Conservation (phyloP, 2,113 vertebrate genomes). For the Gavialis gangeticus region DNA sequence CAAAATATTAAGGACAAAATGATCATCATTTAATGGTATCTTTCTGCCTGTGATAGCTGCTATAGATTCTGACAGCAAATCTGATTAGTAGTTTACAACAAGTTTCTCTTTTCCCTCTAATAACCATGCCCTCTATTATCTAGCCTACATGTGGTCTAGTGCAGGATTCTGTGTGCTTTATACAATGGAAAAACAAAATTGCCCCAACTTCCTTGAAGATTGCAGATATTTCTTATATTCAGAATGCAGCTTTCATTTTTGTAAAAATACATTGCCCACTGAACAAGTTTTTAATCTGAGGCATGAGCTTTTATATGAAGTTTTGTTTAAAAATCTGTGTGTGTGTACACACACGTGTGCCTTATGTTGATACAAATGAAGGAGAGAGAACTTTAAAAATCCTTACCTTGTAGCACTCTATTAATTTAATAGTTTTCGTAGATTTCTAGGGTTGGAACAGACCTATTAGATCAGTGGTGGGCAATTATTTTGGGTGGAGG, state of each 20-base stretch:
- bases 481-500: too few species aligned
- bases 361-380: neutral
- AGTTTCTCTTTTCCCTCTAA: fast-evolving
- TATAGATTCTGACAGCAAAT: neutral
- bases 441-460: too few species aligned
- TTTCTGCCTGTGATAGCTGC: neutral
- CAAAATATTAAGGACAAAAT: neutral
- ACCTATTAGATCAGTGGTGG: too few species aligned
- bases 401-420: neutral
- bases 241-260: neutral
- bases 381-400: neutral
- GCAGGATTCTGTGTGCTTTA: too few species aligned
- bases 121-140: fast-evolving
- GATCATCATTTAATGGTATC: neutral
- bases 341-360: neutral
- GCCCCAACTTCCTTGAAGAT: neutral
- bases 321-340: too few species aligned
- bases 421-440: too few species aligned
- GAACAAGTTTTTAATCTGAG: neutral
- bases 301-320: neutral
- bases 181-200: too few species aligned
- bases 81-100: neutral
- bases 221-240: fast-evolving
- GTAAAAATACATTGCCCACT: neutral
- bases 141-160: neutral